These are phyloP conservation scores for Caenorhabditis uteleia DNA, from an alignment of 2,888 invertebrate species.

Conservation along the genomic window DNA sequence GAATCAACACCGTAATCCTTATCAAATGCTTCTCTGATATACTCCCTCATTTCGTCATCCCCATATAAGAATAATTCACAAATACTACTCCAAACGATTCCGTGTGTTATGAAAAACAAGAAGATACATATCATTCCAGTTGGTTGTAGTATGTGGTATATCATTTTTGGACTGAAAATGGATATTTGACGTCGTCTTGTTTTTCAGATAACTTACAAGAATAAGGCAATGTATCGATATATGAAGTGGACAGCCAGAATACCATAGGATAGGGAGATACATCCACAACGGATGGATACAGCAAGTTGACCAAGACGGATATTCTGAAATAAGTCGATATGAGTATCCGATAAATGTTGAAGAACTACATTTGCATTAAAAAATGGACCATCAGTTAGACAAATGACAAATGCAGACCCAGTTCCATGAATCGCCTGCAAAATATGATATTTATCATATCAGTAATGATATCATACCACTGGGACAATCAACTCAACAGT, in stretches of 20 bases:
- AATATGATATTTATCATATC: too few species aligned
- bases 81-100: slow-evolving; percentile 24
- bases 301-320: too few species aligned
- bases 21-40: neutral
- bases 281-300: slow-evolving; percentile 28
- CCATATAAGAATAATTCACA: too few species aligned
- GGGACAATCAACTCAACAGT: slow-evolving; percentile 25
- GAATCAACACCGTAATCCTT: neutral
- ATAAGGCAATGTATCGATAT: slow-evolving; percentile 28
- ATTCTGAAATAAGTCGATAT: too few species aligned
- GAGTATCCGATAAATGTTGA: too few species aligned
- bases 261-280: slow-evolving; percentile 28
- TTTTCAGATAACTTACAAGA: too few species aligned
- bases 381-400: slow-evolving; percentile 29
- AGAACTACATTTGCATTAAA: too few species aligned
- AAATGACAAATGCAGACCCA: slow-evolving; percentile 28
- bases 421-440: slow-evolving; percentile 38
- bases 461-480: too few species aligned
- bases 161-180: too few species aligned
- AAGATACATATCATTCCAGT: slow-evolving; percentile 13
- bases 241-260: slow-evolving; percentile 27
- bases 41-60: slow-evolving; percentile 13
- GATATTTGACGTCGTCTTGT: too few species aligned
- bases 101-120: slow-evolving; percentile 18
- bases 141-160: slow-evolving; percentile 6